phyloP scores from a whole-genome alignment of 2,888 invertebrate species.

The Sthenelais limicola region DNA sequence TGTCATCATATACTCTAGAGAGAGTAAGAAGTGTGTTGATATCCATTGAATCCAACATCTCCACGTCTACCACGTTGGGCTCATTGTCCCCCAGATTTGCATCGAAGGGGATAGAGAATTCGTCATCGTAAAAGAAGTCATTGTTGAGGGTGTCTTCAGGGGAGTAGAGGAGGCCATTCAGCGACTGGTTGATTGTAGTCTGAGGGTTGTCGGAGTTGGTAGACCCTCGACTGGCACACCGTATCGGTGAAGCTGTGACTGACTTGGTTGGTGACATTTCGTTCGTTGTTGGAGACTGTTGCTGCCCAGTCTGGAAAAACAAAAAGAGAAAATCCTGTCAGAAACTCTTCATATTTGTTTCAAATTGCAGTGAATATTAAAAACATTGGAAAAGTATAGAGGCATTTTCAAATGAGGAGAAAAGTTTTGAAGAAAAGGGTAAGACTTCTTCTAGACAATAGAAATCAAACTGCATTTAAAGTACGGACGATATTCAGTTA shows the following conservation, averaged over 20 bases:
- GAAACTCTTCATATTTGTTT: too few species aligned
- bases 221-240: slow-evolving; percentile 19
- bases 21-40: slow-evolving; percentile 32
- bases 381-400: too few species aligned
- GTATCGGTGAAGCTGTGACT: slow-evolving; percentile 31
- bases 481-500: too few species aligned
- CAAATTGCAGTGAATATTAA: too few species aligned
- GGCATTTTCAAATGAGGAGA: too few species aligned
- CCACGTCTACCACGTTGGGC: slow-evolving; percentile 31
- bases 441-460: too few species aligned
- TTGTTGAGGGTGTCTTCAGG: slow-evolving; percentile 65
- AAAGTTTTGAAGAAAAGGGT: too few species aligned
- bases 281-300: slow-evolving; percentile 32
- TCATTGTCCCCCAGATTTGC: slow-evolving; percentile 48
- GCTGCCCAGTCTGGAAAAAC: slow-evolving; percentile 29
- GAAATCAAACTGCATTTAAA: too few species aligned
- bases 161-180: slow-evolving; percentile 40
- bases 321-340: too few species aligned
- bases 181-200: slow-evolving; percentile 1
- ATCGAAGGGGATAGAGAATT: slow-evolving; percentile 62
- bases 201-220: slow-evolving; percentile 32
- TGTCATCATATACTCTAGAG: slow-evolving; percentile 34
- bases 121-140: slow-evolving; percentile 71
- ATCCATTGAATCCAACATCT: slow-evolving; percentile 43
- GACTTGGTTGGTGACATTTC: slow-evolving; percentile 38